Conservation (phyloP, 1,140 invertebrate species). For the Drosophila sturtevanti region DNA sequence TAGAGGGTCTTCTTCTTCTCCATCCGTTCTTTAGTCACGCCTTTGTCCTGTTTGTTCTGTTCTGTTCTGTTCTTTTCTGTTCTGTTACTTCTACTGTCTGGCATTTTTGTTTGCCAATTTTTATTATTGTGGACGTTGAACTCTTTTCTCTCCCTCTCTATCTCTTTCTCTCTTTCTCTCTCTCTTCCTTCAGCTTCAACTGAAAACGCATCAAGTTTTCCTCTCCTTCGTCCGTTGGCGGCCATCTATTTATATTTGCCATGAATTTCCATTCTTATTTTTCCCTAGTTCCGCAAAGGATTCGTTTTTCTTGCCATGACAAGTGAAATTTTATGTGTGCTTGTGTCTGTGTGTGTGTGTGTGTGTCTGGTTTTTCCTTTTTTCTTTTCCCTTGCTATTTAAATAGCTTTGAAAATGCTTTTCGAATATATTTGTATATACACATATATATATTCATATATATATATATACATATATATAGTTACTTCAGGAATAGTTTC, state of each 20-base stretch:
- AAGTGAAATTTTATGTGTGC: background rate
- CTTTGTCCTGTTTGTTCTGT: slow-evolving; percentile 36
- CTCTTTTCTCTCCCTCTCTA: background rate
- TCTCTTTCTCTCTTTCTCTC: background rate
- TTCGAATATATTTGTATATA: no score
- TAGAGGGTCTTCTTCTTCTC: slow-evolving; percentile 14
- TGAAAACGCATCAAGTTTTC: background rate
- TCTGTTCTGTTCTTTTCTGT: slow-evolving; percentile 15
- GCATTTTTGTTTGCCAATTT: slow-evolving; percentile 56
- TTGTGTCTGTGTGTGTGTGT: background rate
- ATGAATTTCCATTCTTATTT: slow-evolving; percentile 6
- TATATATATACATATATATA: background rate
- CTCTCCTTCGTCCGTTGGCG: background rate
- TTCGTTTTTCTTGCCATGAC: background rate
- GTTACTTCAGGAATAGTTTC: background rate
- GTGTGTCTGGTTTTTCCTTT: background rate
- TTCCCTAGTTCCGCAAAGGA: background rate
- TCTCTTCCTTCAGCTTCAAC: background rate
- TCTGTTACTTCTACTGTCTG: slow-evolving; percentile 36
- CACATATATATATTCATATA: no score
- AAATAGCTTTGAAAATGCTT: slow-evolving; percentile 3
- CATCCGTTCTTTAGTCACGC: slow-evolving; percentile 14
- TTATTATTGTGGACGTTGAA: slow-evolving; percentile 4
- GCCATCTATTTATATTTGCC: slow-evolving; percentile 5
- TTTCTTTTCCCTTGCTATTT: slow-evolving; percentile 1